phyloP scores from a whole-genome alignment of 2,797 vertebrate species.

The Brachyalestes nurse region DNA sequence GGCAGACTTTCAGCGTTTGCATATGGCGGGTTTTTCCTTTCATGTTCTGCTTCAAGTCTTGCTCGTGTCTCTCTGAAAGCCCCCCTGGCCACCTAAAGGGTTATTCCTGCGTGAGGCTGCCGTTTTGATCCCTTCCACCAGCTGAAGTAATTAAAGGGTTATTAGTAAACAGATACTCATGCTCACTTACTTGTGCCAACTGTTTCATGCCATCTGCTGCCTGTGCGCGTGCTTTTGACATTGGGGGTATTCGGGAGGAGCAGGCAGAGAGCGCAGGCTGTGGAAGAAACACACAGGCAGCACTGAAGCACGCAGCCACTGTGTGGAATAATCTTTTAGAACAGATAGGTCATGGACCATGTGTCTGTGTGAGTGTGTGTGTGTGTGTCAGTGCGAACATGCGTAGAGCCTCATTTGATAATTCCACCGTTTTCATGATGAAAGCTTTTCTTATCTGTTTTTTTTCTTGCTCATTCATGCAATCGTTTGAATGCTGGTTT shows the following conservation, averaged over 20 bases:
- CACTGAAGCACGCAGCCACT: not conserved
- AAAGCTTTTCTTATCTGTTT: not conserved
- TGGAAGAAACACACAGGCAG: constrained; percentile 55
- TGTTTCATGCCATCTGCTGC: constrained; percentile 84
- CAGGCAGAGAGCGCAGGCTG: constrained; percentile 60
- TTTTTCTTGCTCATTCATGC: constrained; percentile 61
- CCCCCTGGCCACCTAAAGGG: constrained; percentile 76
- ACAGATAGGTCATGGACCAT: not conserved
- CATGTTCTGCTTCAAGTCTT: constrained; percentile 37
- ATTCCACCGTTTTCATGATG: not conserved
- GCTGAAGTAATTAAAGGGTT: constrained; percentile 88
- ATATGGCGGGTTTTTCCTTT: constrained; percentile 24
- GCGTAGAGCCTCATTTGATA: constrained; percentile 1
- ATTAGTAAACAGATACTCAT: constrained; percentile 87
- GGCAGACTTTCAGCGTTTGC: constrained; percentile 30
- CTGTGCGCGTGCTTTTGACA: constrained; percentile 75
- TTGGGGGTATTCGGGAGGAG: constrained; percentile 76
- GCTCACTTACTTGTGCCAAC: constrained; percentile 82
- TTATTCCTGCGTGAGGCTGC: constrained; percentile 76
- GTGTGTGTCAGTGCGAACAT: not conserved
- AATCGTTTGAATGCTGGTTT: constrained; percentile 56
- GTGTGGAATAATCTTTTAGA: not conserved
- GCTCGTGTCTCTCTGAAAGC: constrained; percentile 40
- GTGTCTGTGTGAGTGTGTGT: constrained; percentile 23
- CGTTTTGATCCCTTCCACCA: constrained; percentile 82